Evolutionary conservation across 2,888 invertebrate genomes (phyloP).

Genomic region (Linnaemya tessellans): DNA sequence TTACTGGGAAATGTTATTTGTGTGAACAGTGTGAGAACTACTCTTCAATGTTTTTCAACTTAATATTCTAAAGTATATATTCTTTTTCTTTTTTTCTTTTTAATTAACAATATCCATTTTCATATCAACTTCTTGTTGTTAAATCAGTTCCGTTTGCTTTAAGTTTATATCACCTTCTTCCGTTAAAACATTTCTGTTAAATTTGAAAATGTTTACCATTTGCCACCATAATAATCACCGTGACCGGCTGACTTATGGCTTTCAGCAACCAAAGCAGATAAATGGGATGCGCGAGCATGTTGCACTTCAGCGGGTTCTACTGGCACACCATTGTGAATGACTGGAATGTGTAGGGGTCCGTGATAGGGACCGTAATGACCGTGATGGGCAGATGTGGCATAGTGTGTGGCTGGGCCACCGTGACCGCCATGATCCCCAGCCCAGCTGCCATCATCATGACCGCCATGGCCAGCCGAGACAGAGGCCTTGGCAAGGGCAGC

Average conservation of each 20-base stretch:
- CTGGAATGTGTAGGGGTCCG: conserved; percentile 83
- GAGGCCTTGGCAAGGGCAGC: conserved; percentile 82
- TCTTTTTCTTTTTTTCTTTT: conserved; percentile 9
- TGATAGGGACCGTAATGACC: conserved; percentile 78
- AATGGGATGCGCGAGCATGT: conserved; percentile 83
- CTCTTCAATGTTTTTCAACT: conserved; percentile 28
- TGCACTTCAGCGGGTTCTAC: conserved; percentile 85
- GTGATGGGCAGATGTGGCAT: conserved; percentile 66
- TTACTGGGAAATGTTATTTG: not conserved
- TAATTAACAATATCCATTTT: conserved; percentile 69
- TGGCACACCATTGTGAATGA: conserved; percentile 84
- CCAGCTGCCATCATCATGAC: conserved; percentile 76
- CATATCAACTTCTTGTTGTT: conserved; percentile 63
- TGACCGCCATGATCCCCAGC: conserved; percentile 76
- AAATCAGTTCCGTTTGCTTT: conserved; percentile 68
- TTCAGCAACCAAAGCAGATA: conserved; percentile 82
- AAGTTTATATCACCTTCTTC: conserved; percentile 64
- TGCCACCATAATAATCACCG: conserved; percentile 75
- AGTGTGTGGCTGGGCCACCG: conserved; percentile 73
- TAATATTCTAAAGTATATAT: conserved; percentile 66
- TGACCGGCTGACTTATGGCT: conserved; percentile 78
- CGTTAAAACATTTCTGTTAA: conserved; percentile 23
- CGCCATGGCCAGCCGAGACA: conserved; percentile 73
- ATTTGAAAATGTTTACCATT: conserved; percentile 56
- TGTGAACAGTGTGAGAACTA: conserved; percentile 3